Conservation (phyloP, 2,113 vertebrate species). For the Solea solea region DNA sequence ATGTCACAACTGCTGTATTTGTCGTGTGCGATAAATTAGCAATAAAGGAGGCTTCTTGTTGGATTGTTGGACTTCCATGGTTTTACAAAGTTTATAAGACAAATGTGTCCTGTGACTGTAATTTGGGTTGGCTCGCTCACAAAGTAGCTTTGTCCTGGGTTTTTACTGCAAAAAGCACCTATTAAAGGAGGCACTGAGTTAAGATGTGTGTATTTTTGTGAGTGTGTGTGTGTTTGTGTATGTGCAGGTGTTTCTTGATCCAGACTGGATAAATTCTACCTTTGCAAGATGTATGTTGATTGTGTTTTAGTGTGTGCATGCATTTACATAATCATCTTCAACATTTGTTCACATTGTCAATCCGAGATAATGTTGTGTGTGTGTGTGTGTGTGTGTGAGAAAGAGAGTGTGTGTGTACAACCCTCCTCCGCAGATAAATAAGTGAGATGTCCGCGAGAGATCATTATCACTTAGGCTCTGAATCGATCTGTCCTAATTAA, state of each 20-base stretch:
- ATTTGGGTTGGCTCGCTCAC: slow-evolving; percentile 54
- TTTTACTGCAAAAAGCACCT: slow-evolving; percentile 60
- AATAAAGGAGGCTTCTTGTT: slow-evolving; percentile 39
- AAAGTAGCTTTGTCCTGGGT: slow-evolving; percentile 44
- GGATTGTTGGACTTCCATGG: slow-evolving; percentile 37
- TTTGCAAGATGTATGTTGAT: slow-evolving; percentile 35
- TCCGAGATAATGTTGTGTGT: slow-evolving; percentile 27
- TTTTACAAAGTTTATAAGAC: slow-evolving; percentile 60
- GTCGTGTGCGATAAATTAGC: slow-evolving; percentile 45
- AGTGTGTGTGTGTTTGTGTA: neutral
- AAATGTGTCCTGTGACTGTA: slow-evolving; percentile 65
- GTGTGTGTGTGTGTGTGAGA: slow-evolving; percentile 15
- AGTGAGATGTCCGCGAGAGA: slow-evolving; percentile 66
- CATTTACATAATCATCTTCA: slow-evolving; percentile 50
- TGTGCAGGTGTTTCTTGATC: slow-evolving; percentile 37
- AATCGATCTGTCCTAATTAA: slow-evolving; percentile 71
- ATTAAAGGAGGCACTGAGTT: slow-evolving; percentile 21
- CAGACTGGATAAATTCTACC: slow-evolving; percentile 39
- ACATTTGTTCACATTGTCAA: slow-evolving; percentile 49
- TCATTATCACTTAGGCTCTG: slow-evolving; percentile 61
- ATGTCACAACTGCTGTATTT: slow-evolving; percentile 18
- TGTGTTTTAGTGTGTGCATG: slow-evolving; percentile 16
- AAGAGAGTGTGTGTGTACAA: neutral
- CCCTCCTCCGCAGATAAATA: slow-evolving; percentile 42
- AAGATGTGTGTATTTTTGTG: slow-evolving; percentile 24